These are phyloP conservation scores for Drosophila ogumai DNA, from an alignment of 1,140 invertebrate genomes.

Conservation along the genomic window DNA sequence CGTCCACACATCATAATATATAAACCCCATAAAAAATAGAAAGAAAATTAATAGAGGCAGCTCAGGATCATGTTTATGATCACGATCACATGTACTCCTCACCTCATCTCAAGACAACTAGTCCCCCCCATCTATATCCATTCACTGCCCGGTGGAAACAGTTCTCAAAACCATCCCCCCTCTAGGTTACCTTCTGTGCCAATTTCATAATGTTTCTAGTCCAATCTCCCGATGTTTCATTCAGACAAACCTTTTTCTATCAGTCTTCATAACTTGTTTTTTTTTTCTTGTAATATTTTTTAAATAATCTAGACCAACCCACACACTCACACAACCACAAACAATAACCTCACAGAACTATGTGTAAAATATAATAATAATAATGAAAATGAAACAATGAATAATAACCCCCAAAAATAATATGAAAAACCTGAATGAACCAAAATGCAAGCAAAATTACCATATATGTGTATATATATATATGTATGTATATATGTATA, in stretches of 20 bases:
- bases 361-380: constrained; percentile 53
- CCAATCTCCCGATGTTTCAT: constrained; percentile 18
- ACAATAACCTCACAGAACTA: constrained; percentile 23
- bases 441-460: constrained; percentile 39
- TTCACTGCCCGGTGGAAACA: not conserved
- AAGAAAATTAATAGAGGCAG: not conserved
- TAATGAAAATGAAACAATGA: constrained; percentile 26
- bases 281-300: not conserved
- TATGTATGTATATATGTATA: constrained; percentile 4
- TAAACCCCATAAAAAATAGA: not conserved
- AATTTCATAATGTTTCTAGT: constrained; percentile 39
- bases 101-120: constrained; percentile 2
- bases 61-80: not conserved
- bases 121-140: not conserved
- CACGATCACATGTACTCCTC: not conserved
- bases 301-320: constrained; percentile 14
- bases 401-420: constrained; percentile 36
- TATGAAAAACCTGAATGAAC: constrained; percentile 35
- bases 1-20: not conserved
- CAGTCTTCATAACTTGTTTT: not conserved
- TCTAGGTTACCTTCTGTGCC: constrained; percentile 31
- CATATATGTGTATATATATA: constrained; percentile 17
- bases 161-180: not conserved
- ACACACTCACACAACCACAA: constrained; percentile 6
- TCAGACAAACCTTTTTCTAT: not conserved